Evolutionary conservation across 2,113 vertebrate genomes (phyloP), one percentile per base, ranked within the genome.

Genomic region (Corythornis vintsioides): DNA sequence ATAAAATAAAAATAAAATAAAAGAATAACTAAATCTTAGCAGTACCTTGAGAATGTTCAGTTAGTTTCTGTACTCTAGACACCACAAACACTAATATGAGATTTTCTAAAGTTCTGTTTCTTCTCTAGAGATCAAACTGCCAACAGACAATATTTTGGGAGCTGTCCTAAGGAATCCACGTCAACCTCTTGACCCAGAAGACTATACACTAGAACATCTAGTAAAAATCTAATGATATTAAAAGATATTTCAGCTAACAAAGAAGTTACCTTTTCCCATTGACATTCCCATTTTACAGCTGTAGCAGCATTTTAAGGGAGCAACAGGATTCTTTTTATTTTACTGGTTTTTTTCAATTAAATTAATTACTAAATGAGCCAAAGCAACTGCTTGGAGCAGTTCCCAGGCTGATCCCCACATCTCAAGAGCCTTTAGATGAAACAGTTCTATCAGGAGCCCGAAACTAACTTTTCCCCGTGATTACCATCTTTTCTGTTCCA

Each of bases 131-230:
- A 76, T 84, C 91, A 95, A 97, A 92, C 73, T 91, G 87, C 56
- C 80, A 97, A 91, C 82, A 95, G 74, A 96, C 61, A 92, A 81
- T 67, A 91, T 77, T 65, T 16, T 93, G 84, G 88, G 85, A 92
- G 94, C 79, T 94, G 72, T 94, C 91, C 90, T 93, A 95, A 94
- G 92, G 84, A 97, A 97, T 92, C 85, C 76, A 89, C 96, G 97
- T 96, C 87, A 97, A 89, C 67, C 64, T 94, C 94, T 85, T 96
- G 92, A 95, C 76, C 96, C 78, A 97, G 96, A 97, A 91, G 73
- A 95, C 48, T 93, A 94, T 48, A 70, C 67, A 61, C 48, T 78
- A 92, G 71, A 91, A 95, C 1, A 2, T 28, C 42, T n/a, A 29
- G 16, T 35, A 77, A 91, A 94, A 75, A 35, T 15, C 10, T n/a